Percentiles rank a stretch among this genome's conserved stretches.
These are phyloP conservation scores for Vandiemenella viatica DNA, from an alignment of 2,888 invertebrate genomes.

Conservation along the genomic window DNA sequence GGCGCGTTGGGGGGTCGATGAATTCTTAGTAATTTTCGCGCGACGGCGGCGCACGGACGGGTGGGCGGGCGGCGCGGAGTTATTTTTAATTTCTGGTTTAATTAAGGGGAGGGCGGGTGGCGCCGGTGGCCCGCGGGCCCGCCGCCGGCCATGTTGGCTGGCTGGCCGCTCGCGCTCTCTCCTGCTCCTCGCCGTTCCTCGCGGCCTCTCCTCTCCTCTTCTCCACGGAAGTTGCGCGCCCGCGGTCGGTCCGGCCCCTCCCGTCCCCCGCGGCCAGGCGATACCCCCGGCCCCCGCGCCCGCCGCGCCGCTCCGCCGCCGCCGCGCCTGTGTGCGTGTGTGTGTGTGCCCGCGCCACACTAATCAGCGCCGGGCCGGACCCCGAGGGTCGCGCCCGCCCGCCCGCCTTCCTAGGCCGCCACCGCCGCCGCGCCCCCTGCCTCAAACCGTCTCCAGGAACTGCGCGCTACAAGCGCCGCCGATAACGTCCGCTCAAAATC, in stretches of 20 bases:
- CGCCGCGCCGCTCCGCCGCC: background rate
- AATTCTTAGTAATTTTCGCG: too few relatives aligned
- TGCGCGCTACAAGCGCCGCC: too few relatives aligned
- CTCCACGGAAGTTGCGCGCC: conserved; percentile 12
- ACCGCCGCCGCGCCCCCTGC: conserved; percentile 10
- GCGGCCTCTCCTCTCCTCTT: conserved; percentile 20
- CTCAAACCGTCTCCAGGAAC: too few relatives aligned
- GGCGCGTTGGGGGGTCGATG: too few relatives aligned
- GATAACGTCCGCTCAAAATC: background rate
- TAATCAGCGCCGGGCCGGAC: conserved; percentile 13
- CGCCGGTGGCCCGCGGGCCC: background rate
- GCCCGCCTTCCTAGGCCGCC: background rate
- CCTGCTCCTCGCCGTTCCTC: background rate
- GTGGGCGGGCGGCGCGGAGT: too few relatives aligned
- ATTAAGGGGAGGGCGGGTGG: too few relatives aligned
- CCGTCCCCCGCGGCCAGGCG: too few relatives aligned
- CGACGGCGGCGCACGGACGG: too few relatives aligned
- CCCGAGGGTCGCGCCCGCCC: background rate
- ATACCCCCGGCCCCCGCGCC: too few relatives aligned
- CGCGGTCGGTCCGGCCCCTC: background rate
- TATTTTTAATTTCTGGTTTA: too few relatives aligned
- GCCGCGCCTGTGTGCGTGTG: too few relatives aligned
- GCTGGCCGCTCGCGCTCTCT: background rate
- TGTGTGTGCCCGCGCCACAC: conserved; percentile 9
- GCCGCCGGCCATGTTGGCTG: background rate